phyloP scores from a whole-genome alignment of 2,113 vertebrate species.

The Glaucomys volans region DNA sequence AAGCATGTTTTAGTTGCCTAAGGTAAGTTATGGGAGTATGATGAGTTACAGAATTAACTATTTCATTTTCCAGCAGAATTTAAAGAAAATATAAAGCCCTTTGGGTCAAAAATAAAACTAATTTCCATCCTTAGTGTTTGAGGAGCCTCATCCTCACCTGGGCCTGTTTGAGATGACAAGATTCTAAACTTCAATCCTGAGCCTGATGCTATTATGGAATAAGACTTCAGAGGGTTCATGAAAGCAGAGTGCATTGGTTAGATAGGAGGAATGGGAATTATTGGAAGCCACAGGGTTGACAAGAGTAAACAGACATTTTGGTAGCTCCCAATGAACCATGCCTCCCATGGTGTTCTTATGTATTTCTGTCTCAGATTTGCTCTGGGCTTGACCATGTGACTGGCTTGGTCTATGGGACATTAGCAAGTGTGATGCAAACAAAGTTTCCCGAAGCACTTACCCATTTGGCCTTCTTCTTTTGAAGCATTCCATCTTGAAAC shows the following conservation, averaged over 20 bases:
- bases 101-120: constrained; percentile 17
- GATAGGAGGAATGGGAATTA: background rate
- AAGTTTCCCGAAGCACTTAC: background rate
- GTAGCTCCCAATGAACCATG: background rate
- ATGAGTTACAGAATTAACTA: background rate
- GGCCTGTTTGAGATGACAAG: background rate
- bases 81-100: constrained; percentile 41
- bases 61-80: background rate
- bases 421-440: background rate
- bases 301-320: background rate
- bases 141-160: background rate
- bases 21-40: background rate
- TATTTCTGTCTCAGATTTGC: background rate
- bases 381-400: background rate
- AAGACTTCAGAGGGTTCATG: background rate
- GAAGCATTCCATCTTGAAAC: background rate
- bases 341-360: background rate
- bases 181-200: background rate
- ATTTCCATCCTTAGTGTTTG: background rate
- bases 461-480: background rate
- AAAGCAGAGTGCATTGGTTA: background rate
- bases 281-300: background rate
- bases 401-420: background rate
- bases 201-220: background rate
- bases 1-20: background rate